Evolutionary conservation across 2,113 vertebrate genomes (phyloP).

Genomic region (Neolamprologus variostigma): DNA sequence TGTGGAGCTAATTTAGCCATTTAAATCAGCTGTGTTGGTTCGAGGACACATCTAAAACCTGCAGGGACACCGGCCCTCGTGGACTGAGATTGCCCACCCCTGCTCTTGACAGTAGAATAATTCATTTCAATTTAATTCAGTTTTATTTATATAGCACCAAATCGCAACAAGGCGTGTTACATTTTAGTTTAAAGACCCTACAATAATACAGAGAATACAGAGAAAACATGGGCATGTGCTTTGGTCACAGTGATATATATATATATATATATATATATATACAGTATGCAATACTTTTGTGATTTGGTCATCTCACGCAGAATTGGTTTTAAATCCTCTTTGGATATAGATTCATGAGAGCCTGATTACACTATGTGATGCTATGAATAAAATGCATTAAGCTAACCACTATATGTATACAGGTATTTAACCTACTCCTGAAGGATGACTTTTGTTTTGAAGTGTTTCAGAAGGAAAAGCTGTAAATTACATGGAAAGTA

Average conservation of each 20-base stretch:
- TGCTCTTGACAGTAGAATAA: neutral
- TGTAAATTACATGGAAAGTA: neutral
- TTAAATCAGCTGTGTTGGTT: no score
- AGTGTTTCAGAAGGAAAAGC: neutral
- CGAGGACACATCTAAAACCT: no score
- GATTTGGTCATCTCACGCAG: neutral
- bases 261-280: no score
- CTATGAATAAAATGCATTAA: neutral
- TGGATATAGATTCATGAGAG: neutral
- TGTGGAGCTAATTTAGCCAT: no score
- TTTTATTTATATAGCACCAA: neutral
- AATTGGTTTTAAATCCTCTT: neutral
- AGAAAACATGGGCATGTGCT: neutral
- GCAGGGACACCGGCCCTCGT: no score
- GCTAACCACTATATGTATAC: neutral
- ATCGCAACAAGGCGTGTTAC: fast-evolving
- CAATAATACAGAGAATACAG: neutral
- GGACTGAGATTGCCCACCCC: no score
- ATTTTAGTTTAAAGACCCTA: neutral
- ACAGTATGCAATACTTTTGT: neutral
- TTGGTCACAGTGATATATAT: neutral
- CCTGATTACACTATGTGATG: neutral
- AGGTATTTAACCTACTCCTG: neutral
- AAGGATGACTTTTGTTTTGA: neutral
- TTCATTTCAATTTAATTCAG: neutral